A percentile compares a stretch with the other conserved stretches of the same genome.
These are phyloP conservation scores for Laupala kohalensis DNA, from an alignment of 1,140 invertebrate genomes.

Conservation along the genomic window DNA sequence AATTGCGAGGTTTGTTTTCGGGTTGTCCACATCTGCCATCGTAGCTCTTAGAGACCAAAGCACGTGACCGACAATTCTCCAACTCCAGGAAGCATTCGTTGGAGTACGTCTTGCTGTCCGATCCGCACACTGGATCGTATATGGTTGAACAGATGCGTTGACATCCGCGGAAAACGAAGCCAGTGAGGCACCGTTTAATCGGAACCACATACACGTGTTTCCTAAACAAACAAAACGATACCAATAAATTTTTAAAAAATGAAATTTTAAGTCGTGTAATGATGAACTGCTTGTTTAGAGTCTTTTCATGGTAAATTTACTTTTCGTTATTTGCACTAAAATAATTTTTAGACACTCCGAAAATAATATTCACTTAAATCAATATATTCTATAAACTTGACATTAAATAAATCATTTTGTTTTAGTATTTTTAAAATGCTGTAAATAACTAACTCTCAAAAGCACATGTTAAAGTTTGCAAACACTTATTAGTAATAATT, in stretches of 20 bases:
- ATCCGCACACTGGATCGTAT: constrained; percentile 81
- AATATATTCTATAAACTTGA: too few relatives aligned
- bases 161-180: constrained; percentile 73
- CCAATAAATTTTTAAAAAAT: too few relatives aligned
- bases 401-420: too few relatives aligned
- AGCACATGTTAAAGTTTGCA: too few relatives aligned
- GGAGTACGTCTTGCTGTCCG: constrained; percentile 77
- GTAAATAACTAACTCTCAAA: too few relatives aligned
- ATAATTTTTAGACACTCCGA: not conserved
- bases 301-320: too few relatives aligned
- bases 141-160: constrained; percentile 70
- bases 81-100: constrained; percentile 86
- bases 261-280: too few relatives aligned
- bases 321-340: not conserved
- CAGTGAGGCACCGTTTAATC: constrained; percentile 64
- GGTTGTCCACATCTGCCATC: constrained; percentile 57
- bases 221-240: constrained; percentile 33
- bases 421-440: too few relatives aligned
- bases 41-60: constrained; percentile 44
- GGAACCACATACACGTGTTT: constrained; percentile 81
- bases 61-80: constrained; percentile 72
- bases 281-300: too few relatives aligned
- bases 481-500: too few relatives aligned
- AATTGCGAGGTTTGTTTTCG: constrained; percentile 51
- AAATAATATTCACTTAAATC: too few relatives aligned